Base-by-base conservation (phyloP, 2,797 vertebrate species). In the Cyclura pinguis region DNA sequence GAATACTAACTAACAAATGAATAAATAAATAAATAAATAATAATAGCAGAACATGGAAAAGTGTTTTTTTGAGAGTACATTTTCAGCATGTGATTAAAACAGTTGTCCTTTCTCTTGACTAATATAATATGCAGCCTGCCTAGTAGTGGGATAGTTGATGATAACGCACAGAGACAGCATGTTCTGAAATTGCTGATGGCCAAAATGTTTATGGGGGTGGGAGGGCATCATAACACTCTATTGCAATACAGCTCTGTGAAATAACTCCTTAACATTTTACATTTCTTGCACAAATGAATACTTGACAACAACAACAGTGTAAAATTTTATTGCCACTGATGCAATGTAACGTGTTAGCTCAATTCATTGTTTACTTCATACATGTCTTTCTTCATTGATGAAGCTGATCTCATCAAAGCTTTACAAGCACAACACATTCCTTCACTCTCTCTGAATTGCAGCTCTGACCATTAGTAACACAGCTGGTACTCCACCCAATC, bases 351-450 rank as follows among this genome's bases (percentile, higher is more conserved):
- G 47, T 77, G 77, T 64, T 55, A 42, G 42, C 8, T n/a, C 13
- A 84, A 80, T 69, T 84, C 72, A 47, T 50, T 57, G 85, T 64
- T 83, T 69, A 72, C 14, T 38, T 85, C 20, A 64, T 67, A 50
- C 8, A 42, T 27, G 38, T 73, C 3, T 18, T 87, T 89, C 10
- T 78, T 24, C 62, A 5, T 50, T 73, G 6, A 90, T 20, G 67
- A 27, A 94, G 18, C 3, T 77, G 47, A 20, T 85, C 42, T 9
- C 92, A 35, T 84, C 38, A 24, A 89, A 92, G 52, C 87, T 89
- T 35, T 2, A 3, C 3, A 55, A 87, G 59, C 27, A 52, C 74
- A 83, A 42, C 47, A 91, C 80, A 87, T 84, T 57, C 27, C 8
- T 87, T 57, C 9, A 67, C 89, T 10, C 0, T 69, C 64, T 84